Evolutionary conservation across 2,797 vertebrate species (phyloP), one percentile per base, ranked within the genome.

Genomic region (Girardinus metallicus): DNA sequence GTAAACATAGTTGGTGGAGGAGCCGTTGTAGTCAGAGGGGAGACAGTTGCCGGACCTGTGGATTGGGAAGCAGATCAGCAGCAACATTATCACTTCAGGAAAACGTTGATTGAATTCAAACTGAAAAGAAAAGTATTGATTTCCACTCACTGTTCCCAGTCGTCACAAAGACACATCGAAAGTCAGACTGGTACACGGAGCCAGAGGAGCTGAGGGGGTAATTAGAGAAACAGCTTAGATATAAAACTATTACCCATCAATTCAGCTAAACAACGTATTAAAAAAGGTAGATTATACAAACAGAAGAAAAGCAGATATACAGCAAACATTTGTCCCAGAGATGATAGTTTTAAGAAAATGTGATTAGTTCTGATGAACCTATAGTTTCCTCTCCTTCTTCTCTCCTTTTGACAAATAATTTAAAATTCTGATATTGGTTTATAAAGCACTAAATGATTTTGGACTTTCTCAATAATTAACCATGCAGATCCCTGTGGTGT

Each of bases 81-180:
- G 9, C 16, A 43, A 26, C 11, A 2, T 26, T 6, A 13, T 26
- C 11, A 15, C 18, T 29, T 70, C 47, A 71, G 43, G 39, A 79
- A 72, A 66, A 73, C 18, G 76, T 1, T 4, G 21, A 70, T 1
- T 4, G 29, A 73, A 60, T 23, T 49, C 8, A 15, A 55, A 55
- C 23, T 13, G 8, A 47, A n/a, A 1, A 53, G 3, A 11, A 41
- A 1, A 72, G 26, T 1, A 3, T 21, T 4, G 18, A 5, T 0
- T 1, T 64, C 9, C 15, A 62, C 80, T 83, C 77, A 87, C 89
- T 1, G 1, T 41, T 62, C 64, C 62, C 18, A 26, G 84, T 80
- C 0, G 6, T 86, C 8, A 89, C 84, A 29, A 81, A 36, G 26
- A 92, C 41, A 47, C 89, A 89, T 0, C 89, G 83, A 2, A 85